Conservation (phyloP, 2,888 invertebrate genomes). For the Parelbella ahira region DNA sequence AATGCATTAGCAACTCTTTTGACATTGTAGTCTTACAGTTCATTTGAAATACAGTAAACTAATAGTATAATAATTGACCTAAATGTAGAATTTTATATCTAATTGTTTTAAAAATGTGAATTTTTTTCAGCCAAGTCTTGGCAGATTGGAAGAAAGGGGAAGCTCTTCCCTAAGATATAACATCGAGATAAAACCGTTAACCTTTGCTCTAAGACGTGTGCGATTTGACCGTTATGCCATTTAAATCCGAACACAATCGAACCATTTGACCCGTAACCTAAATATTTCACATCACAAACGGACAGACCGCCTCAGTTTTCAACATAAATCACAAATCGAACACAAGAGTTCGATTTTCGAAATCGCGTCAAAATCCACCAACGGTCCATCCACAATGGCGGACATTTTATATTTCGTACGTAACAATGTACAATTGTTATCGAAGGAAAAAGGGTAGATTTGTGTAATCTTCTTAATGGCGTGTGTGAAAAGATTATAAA, state of each 20-base stretch:
- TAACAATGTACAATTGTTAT: slow-evolving; percentile 77
- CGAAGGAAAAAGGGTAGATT: slow-evolving; percentile 76
- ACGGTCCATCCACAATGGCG: slow-evolving; percentile 63
- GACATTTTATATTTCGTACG: slow-evolving; percentile 61
- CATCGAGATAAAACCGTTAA: slow-evolving; percentile 52
- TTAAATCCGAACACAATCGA: slow-evolving; percentile 53
- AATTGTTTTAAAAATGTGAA: too few species aligned
- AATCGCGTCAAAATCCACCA: slow-evolving; percentile 71
- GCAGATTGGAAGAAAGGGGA: too few species aligned
- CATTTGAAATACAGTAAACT: too few species aligned
- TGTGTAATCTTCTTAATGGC: slow-evolving; percentile 80
- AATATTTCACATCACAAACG: slow-evolving; percentile 53
- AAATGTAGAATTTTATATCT: too few species aligned
- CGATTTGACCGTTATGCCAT: slow-evolving; percentile 67
- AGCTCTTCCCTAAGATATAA: not conserved
- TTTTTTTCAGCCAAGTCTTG: too few species aligned
- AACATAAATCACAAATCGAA: slow-evolving; percentile 75
- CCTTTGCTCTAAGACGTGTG: slow-evolving; percentile 64
- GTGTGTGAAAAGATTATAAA: slow-evolving; percentile 81
- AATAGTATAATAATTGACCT: too few species aligned
- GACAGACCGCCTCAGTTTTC: slow-evolving; percentile 39
- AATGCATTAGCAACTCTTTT: too few species aligned
- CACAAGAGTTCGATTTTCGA: slow-evolving; percentile 59
- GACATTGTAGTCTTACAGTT: too few species aligned
- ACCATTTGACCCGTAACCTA: slow-evolving; percentile 69